Conservation (phyloP, 2,888 invertebrate species). For the Drosophila kambysellisi region DNA sequence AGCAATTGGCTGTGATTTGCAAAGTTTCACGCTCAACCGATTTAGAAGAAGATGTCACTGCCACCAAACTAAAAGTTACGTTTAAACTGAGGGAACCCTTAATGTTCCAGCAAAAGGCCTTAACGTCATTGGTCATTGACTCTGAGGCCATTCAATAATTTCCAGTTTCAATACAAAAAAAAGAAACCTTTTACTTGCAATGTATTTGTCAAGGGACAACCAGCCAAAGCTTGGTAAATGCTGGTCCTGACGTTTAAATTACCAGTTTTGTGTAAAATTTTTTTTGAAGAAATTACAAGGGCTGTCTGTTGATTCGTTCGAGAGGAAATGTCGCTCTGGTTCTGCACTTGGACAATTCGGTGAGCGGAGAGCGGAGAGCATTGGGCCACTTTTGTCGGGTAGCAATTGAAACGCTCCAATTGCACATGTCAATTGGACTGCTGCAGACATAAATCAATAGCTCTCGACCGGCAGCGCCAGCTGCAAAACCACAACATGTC, state of each 20-base stretch:
- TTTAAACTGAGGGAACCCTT: background rate
- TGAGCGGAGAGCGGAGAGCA: conserved; percentile 8
- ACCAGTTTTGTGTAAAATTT: conserved; percentile 24
- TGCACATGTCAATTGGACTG: conserved; percentile 53
- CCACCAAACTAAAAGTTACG: background rate
- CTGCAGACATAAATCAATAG: conserved; percentile 72
- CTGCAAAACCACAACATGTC: conserved; percentile 59
- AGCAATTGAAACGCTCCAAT: conserved; percentile 28
- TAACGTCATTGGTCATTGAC: background rate
- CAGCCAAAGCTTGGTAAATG: background rate
- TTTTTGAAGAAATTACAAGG: conserved; percentile 14
- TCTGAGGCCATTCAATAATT: background rate
- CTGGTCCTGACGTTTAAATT: conserved; percentile 20
- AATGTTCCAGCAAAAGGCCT: background rate
- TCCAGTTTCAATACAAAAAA: background rate
- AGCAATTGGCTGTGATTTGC: conserved; percentile 15
- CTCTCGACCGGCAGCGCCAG: conserved; percentile 26
- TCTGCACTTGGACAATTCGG: conserved; percentile 19
- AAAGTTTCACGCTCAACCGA: conserved; percentile 17
- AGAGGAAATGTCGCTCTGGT: conserved; percentile 11
- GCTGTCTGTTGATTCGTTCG: conserved; percentile 3
- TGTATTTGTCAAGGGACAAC: background rate
- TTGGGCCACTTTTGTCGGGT: conserved; percentile 32
- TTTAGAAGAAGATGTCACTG: conserved; percentile 2
- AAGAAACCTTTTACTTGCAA: background rate